Evolutionary conservation across 2,113 vertebrate species (phyloP).

Genomic region (Tiliqua scincoides): DNA sequence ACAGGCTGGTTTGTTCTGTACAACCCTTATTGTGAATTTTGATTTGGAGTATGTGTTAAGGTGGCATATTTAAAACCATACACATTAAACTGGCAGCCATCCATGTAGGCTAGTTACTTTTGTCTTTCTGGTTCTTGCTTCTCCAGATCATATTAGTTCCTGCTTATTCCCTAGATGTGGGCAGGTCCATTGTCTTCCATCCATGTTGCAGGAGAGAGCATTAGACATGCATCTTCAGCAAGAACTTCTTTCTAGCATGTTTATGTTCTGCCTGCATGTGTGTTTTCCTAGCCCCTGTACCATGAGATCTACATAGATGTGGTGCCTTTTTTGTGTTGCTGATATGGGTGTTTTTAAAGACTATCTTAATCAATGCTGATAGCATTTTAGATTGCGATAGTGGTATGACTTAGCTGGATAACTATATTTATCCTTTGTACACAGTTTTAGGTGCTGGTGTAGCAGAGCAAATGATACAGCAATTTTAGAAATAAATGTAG

Average conservation of each 20-base stretch:
- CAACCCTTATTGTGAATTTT: not conserved
- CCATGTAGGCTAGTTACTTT: not conserved
- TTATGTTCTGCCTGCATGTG: not conserved
- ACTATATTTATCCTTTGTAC: not conserved
- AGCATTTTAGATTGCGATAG: not conserved
- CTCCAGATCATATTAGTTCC: not conserved
- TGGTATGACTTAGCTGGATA: not conserved
- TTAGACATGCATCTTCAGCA: not conserved
- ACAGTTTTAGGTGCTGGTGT: not conserved
- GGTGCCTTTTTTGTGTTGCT: not conserved
- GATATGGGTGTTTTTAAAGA: not conserved
- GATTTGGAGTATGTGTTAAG: not conserved
- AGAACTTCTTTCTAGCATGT: not conserved
- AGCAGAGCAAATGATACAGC: not conserved
- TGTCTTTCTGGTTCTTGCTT: not conserved
- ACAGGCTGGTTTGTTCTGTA: not conserved
- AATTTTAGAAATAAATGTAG: not conserved
- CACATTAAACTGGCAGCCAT: not conserved
- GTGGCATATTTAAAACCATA: not conserved
- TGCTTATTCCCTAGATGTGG: not conserved
- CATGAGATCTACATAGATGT: not conserved
- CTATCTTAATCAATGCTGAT: not conserved
- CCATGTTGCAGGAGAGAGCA: not conserved
- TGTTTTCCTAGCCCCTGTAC: not conserved
- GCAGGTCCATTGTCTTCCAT: not conserved